Conservation (phyloP, 2,888 invertebrate species). For the Amphipyra tragopoginis region DNA sequence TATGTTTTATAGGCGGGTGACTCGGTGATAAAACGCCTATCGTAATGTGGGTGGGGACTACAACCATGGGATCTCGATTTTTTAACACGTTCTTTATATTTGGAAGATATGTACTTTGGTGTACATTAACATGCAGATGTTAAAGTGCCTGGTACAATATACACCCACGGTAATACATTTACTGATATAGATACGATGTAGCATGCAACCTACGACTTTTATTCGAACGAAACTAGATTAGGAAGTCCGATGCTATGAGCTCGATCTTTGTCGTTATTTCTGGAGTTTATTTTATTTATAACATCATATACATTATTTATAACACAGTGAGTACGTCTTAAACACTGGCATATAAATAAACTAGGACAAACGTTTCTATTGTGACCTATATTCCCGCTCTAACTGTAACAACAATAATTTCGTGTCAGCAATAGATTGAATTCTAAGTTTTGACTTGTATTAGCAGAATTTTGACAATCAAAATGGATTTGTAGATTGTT, state of each 20-base stretch:
- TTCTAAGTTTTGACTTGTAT: conserved; percentile 32
- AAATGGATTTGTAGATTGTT: conserved; percentile 22
- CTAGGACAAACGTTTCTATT: conserved; percentile 26
- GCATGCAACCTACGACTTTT: conserved; percentile 23
- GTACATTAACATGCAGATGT: conserved; percentile 33
- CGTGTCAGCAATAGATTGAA: conserved; percentile 26
- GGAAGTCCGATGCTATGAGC: conserved; percentile 17
- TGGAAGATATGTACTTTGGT: conserved; percentile 18
- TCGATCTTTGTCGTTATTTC: conserved; percentile 24
- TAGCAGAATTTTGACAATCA: conserved; percentile 24
- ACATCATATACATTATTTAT: conserved; percentile 38
- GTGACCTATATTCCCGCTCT: conserved; percentile 31
- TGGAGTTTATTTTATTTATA: conserved; percentile 44
- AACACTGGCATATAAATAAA: conserved; percentile 33
- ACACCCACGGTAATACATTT: conserved; percentile 37
- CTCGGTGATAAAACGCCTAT: conserved; percentile 74
- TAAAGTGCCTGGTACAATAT: conserved; percentile 22
- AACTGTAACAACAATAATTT: conserved; percentile 38
- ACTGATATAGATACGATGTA: conserved; percentile 12
- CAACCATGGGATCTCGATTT: conserved; percentile 64
- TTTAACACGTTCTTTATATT: conserved; percentile 30
- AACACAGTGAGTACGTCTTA: conserved; percentile 22
- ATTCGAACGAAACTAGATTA: conserved; percentile 39
- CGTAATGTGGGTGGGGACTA: conserved; percentile 61
- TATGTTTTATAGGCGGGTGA: conserved; percentile 62